Base-by-base conservation (phyloP, 2,888 invertebrate species). In the Sesia apiformis region DNA sequence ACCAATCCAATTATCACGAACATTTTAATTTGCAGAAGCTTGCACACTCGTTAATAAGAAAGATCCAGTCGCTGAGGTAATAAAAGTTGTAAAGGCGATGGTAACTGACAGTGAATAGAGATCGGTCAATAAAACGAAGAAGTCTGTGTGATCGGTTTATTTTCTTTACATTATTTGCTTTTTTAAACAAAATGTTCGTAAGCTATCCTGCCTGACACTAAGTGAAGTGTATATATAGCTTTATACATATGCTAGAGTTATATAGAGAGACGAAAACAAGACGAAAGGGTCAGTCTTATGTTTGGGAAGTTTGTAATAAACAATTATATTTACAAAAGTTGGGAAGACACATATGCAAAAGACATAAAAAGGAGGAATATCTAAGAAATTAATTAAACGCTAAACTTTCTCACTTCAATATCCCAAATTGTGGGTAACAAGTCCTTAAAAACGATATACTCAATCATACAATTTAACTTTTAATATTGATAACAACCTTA, bases 271-370 rank as follows among this genome's bases (percentile, higher is more conserved):
- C 71, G 76, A 86, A 84, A 89, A 84, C 74, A 85, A 88, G 87
- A 87, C 79, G 83, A 85, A 88, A 85, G 88, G 89, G 81, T 89
- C 89, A 89, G 89, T 89, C 89, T 89, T 89, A 88, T 89, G 76
- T 86, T 88, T 87, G 89, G 89, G 87, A 88, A 88, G 84, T 81
- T 81, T 84, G 84, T 87, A 86, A 78, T 85, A 84, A 72, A 75
- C 81, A 84, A 87, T 57, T 56, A 84, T 86, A 87, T 87, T 81
- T 88, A 88, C 87, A 88, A 86, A 85, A 88, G 85, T 80, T 74
- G 75, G 88, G 88, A 89, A 89, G 88, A 87, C 84, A 78, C 67
- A 79, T 79, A 76, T 76, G 74, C 71, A 73, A 76, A 81, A 78
- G 70, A 81, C 70, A 73, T 70, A 74, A 86, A 76, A 81, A 53